These are phyloP conservation scores for Plebejus argus DNA, from an alignment of 2,888 invertebrate species.

Conservation along the genomic window DNA sequence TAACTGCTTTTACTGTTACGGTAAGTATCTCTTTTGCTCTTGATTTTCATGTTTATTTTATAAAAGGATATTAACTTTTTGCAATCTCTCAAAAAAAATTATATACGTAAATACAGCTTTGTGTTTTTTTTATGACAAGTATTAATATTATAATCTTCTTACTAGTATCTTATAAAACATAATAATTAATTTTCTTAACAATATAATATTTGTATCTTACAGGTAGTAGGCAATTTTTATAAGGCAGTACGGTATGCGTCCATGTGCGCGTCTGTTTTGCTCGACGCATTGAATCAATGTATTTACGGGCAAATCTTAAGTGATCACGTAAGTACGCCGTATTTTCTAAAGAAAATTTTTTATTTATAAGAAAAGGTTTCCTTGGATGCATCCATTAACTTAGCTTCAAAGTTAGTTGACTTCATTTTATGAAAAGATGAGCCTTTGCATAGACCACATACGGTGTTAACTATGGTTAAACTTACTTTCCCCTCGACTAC, in stretches of 20 bases:
- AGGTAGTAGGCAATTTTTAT: constrained; percentile 64
- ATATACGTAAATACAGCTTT: no score
- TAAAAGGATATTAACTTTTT: background rate
- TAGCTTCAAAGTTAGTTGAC: no score
- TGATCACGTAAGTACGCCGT: constrained; percentile 58
- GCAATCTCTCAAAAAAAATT: background rate
- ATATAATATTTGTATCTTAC: constrained; percentile 41
- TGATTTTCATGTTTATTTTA: background rate
- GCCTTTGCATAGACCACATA: no score
- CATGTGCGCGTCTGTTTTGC: constrained; percentile 59
- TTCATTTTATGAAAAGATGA: no score
- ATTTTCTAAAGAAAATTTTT: background rate
- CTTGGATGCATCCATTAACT: no score
- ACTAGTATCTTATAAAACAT: no score
- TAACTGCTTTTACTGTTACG: constrained; percentile 66
- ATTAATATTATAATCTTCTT: no score
- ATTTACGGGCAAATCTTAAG: constrained; percentile 65
- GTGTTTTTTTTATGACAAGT: no score
- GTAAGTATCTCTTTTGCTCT: constrained; percentile 45
- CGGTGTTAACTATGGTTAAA: no score
- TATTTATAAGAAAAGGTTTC: background rate
- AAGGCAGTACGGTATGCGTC: constrained; percentile 63
- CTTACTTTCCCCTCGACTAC: no score
- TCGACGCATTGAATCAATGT: constrained; percentile 63
- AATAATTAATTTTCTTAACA: background rate